Evolutionary conservation across 2,113 vertebrate species (phyloP).

Genomic region (Furnarius figulus): DNA sequence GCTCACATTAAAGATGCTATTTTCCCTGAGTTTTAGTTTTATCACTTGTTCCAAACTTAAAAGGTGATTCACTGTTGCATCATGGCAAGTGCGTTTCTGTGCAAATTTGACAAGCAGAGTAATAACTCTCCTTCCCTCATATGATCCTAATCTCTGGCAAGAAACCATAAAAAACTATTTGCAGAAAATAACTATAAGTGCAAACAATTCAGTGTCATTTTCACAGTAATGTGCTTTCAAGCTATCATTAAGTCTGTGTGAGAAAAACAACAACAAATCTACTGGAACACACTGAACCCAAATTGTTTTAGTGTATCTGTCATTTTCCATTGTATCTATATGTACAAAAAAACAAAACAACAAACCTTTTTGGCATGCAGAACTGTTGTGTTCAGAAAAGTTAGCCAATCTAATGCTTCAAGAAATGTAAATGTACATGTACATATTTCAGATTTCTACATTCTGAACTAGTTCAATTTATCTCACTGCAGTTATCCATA

Average conservation of each 20-base stretch:
- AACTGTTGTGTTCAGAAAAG: neutral
- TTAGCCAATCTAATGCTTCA: neutral
- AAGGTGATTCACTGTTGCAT: slow-evolving; percentile 18
- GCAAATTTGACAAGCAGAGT: neutral
- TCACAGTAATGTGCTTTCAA: neutral
- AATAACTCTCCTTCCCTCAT: neutral
- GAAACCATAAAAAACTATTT: neutral
- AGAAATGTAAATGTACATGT: neutral
- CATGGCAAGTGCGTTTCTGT: neutral
- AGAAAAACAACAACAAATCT: slow-evolving; percentile 17
- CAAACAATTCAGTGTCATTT: slow-evolving; percentile 35
- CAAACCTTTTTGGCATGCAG: neutral
- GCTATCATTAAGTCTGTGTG: neutral
- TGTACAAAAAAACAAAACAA: neutral
- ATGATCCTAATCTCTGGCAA: neutral
- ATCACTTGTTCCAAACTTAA: neutral
- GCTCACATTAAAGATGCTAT: neutral
- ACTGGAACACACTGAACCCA: neutral
- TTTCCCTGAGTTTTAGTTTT: neutral
- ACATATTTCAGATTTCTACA: neutral
- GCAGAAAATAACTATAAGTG: slow-evolving; percentile 20
- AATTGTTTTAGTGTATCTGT: neutral
- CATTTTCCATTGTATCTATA: neutral
- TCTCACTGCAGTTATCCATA: neutral
- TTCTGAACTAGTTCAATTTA: neutral